These are phyloP conservation scores for Eueides isabella DNA, from an alignment of 1,140 invertebrate species.

Conservation along the genomic window DNA sequence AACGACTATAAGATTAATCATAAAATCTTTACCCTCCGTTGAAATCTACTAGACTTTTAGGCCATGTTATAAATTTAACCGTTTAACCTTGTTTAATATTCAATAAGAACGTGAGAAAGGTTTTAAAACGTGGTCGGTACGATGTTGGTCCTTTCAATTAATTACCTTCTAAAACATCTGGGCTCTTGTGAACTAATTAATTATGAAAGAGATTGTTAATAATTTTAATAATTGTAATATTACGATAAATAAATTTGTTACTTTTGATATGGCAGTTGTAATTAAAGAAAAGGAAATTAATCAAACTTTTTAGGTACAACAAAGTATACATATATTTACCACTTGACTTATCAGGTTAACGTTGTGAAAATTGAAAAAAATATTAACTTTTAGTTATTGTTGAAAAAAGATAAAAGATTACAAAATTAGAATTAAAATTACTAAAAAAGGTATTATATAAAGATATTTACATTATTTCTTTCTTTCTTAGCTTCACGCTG, in stretches of 20 bases:
- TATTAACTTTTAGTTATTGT: no score
- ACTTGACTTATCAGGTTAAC: not conserved
- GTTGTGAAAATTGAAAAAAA: not conserved
- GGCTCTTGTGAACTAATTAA: not conserved
- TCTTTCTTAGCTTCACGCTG: no score
- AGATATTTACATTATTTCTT: no score
- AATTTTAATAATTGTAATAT: not conserved
- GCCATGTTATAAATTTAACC: not conserved
- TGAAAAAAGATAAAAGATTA: no score
- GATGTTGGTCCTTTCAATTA: constrained; percentile 1
- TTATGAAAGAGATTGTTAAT: not conserved
- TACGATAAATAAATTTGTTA: not conserved
- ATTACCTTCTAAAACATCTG: not conserved
- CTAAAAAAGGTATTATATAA: no score
- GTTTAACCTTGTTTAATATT: constrained; percentile 9
- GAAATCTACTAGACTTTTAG: not conserved
- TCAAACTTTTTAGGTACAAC: not conserved
- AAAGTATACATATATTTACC: not conserved
- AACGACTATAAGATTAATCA: not conserved
- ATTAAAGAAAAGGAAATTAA: not conserved
- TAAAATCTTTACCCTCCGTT: not conserved
- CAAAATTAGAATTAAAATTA: no score
- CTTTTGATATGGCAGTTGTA: not conserved
- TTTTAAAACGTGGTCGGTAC: constrained; percentile 4
- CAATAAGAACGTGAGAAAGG: constrained; percentile 12